These are phyloP conservation scores for Ailuropoda melanoleuca DNA, from an alignment of 2,113 vertebrate genomes.

Conservation along the genomic window DNA sequence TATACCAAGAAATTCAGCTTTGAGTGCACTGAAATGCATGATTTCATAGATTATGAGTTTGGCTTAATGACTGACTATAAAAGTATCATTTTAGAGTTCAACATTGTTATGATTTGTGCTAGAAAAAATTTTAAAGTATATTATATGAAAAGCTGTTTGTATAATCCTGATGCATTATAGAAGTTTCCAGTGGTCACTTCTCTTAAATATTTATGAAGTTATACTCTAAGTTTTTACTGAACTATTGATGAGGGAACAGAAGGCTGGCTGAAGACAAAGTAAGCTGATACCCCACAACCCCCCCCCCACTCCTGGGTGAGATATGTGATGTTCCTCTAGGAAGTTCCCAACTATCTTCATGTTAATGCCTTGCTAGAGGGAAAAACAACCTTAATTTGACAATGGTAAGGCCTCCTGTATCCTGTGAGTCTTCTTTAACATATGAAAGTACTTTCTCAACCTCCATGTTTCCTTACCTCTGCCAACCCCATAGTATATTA, in stretches of 20 bases:
- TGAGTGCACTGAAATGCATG: conserved; percentile 66
- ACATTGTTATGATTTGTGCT: conserved; percentile 74
- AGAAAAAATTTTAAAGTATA: conserved; percentile 60
- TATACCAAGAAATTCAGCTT: conserved; percentile 68
- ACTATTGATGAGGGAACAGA: background rate
- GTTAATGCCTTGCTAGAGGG: too few relatives aligned
- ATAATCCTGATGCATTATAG: conserved; percentile 50
- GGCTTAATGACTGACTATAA: conserved; percentile 74
- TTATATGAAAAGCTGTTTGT: conserved; percentile 68
- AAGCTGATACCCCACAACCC: too few relatives aligned
- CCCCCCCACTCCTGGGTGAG: too few relatives aligned
- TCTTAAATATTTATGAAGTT: conserved; percentile 53
- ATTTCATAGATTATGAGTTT: conserved; percentile 77
- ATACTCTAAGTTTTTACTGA: background rate
- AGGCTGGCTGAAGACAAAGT: too few relatives aligned
- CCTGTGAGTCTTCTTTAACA: too few relatives aligned
- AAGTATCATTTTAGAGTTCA: conserved; percentile 72
- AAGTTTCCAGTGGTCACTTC: conserved; percentile 63
- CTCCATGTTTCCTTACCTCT: too few relatives aligned
- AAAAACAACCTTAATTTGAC: too few relatives aligned
- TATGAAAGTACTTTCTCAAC: too few relatives aligned
- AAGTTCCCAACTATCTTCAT: too few relatives aligned
- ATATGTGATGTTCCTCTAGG: too few relatives aligned
- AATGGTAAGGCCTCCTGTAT: too few relatives aligned
- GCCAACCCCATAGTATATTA: too few relatives aligned